Evolutionary conservation across 2,888 invertebrate species (phyloP).

Genomic region (Choreutis nemorana): DNA sequence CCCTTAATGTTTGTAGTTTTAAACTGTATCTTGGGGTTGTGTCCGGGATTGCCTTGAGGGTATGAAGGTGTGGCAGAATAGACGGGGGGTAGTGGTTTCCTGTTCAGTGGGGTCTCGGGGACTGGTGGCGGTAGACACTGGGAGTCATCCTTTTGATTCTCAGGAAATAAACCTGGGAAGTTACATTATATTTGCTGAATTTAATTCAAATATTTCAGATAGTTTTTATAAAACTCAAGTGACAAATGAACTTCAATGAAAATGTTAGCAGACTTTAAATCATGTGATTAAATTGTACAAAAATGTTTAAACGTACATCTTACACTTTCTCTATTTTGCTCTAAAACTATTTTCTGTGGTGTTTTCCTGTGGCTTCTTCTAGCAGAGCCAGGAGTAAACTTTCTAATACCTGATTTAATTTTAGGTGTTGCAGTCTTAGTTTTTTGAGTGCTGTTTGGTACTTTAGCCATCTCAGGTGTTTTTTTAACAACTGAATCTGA

Average conservation of each 20-base stretch:
- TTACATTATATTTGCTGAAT: not conserved
- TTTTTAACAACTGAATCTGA: slow-evolving; percentile 22
- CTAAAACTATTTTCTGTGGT: slow-evolving; percentile 19
- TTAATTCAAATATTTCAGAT: not conserved
- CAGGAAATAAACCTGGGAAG: slow-evolving; percentile 10
- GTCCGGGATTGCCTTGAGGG: slow-evolving; percentile 35
- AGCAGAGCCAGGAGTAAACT: slow-evolving; percentile 40
- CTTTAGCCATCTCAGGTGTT: slow-evolving; percentile 31
- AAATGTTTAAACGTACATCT: slow-evolving; percentile 34
- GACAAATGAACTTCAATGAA: not conserved
- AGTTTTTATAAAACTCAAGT: not conserved
- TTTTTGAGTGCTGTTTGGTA: slow-evolving; percentile 25
- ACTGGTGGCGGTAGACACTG: slow-evolving; percentile 16
- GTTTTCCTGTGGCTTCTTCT: slow-evolving; percentile 35
- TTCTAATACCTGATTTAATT: slow-evolving; percentile 45
- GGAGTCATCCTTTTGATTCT: slow-evolving; percentile 2
- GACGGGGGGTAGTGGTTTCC: slow-evolving; percentile 27
- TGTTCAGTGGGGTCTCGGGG: slow-evolving; percentile 41
- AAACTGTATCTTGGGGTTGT: slow-evolving; percentile 37
- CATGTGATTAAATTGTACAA: not conserved
- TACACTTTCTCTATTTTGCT: slow-evolving; percentile 41
- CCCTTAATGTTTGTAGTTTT: slow-evolving; percentile 73
- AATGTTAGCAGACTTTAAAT: not conserved
- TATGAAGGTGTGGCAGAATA: slow-evolving; percentile 51
- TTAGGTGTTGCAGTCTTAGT: slow-evolving; percentile 38